Evolutionary conservation across 1,140 invertebrate species (phyloP).

Genomic region (Anoplolepis gracilipes): DNA sequence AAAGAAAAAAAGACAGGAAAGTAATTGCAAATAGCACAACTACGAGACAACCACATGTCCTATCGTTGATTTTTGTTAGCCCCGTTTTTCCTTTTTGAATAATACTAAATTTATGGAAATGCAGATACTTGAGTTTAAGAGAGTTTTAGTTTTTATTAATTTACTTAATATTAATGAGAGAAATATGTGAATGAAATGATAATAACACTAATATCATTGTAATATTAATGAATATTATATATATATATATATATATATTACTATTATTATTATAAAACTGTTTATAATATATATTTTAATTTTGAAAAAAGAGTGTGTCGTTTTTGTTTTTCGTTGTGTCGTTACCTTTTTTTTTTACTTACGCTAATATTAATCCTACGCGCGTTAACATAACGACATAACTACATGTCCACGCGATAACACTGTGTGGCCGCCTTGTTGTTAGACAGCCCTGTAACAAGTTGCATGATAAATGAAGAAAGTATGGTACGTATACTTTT

Average conservation of each 20-base stretch:
- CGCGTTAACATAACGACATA: conserved; percentile 52
- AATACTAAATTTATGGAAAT: conserved; percentile 47
- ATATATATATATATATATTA: conserved; percentile 48
- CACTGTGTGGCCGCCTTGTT: conserved; percentile 60
- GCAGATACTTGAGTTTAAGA: conserved; percentile 71
- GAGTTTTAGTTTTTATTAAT: conserved; percentile 81
- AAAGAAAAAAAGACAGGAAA: conserved; percentile 51
- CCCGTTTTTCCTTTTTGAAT: conserved; percentile 31
- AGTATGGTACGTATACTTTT: conserved; percentile 71
- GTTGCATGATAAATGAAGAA: conserved; percentile 65
- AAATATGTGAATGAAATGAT: conserved; percentile 78
- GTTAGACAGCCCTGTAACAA: conserved; percentile 57
- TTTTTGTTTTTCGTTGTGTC: conserved; percentile 77
- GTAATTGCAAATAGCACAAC: conserved; percentile 65
- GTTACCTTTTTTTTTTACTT: conserved; percentile 60
- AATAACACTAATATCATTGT: conserved; percentile 85
- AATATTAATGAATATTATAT: conserved; percentile 83
- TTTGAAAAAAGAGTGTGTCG: conserved; percentile 81
- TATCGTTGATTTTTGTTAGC: conserved; percentile 66
- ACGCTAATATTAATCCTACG: conserved; percentile 30
- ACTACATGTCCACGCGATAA: conserved; percentile 60
- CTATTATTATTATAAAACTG: conserved; percentile 84
- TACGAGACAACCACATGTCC: conserved; percentile 56
- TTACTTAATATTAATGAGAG: conserved; percentile 83
- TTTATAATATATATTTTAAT: conserved; percentile 86